These are phyloP conservation scores for Dicranocentrus wangi DNA, from an alignment of 2,888 invertebrate species.

Conservation along the genomic window DNA sequence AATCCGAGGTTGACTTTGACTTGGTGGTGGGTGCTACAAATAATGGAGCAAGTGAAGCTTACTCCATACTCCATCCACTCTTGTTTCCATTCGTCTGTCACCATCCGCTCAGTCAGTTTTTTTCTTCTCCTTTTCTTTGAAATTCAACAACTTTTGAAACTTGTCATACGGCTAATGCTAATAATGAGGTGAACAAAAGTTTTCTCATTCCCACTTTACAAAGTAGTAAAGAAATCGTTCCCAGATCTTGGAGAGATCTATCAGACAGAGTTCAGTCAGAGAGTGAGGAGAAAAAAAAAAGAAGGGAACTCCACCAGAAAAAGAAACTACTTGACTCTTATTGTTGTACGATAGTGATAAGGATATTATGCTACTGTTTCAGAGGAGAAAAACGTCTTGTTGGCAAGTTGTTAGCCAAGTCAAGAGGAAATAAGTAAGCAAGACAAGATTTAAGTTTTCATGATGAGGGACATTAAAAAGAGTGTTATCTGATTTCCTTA, in stretches of 20 bases:
- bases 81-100: conserved; percentile 28
- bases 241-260: conserved; percentile 31
- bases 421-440: conserved; percentile 5
- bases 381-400: conserved; percentile 32
- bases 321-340: conserved; percentile 8
- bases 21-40: conserved; percentile 30
- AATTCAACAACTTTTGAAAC: conserved; percentile 54
- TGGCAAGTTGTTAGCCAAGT: conserved; percentile 34
- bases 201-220: conserved; percentile 45
- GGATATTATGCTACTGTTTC: conserved; percentile 49
- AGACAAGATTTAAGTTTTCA: conserved; percentile 47
- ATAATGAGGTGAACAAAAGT: conserved; percentile 62
- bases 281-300: conserved; percentile 29
- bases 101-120: conserved; percentile 43
- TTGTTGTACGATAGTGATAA: conserved; percentile 35
- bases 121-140: conserved; percentile 22
- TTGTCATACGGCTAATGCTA: conserved; percentile 51
- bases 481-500: conserved; percentile 61
- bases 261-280: too few species aligned
- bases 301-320: too few species aligned
- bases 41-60: conserved; percentile 29
- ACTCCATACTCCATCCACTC: conserved; percentile 19
- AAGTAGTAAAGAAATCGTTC: conserved; percentile 23
- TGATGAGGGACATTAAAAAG: conserved; percentile 62
- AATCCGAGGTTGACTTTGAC: neutral